Base-by-base conservation (phyloP, 2,113 vertebrate species). In the Rhea americana region DNA sequence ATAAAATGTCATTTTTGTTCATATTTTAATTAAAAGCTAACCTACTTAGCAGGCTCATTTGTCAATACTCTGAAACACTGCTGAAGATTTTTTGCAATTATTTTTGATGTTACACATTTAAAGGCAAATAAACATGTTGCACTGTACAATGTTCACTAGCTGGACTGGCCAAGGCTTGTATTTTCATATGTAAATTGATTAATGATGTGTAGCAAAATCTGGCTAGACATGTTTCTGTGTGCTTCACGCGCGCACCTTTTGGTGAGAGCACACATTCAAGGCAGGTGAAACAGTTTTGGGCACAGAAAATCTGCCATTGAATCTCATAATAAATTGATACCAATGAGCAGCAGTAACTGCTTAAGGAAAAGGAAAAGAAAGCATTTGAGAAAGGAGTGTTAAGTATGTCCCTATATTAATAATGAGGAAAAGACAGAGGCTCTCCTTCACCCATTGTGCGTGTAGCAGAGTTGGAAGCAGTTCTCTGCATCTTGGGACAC, bases 241-340 rank as follows among this genome's bases (percentile, higher is more conserved):
- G n/a, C 35, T 9, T 25, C 65, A 22, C 0, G 0, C 7, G 2
- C 73, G 11, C 6, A 53, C 4, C 1, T 73, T 87, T 37, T 56
- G 21, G 4, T 62, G 43, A 53, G 35, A 43, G 5, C 30, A 62
- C 8, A 39, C 25, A 11, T 35, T 56, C n/a, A 45, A 93, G 2
- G 11, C 3, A 18, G 8, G 5, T 73, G 63, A 61, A 87, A 41
- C 5, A 30, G 7, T n/a, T 75, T 39, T 61, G 35, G 61, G 71
- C 45, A 79, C 35, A 35, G 26, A 78, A 79, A 90, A 75, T 37
- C 41, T 39, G 18, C 56, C 7, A 15, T 5, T 68, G 25, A 63
- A 55, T 78, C 4, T 35, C 8, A 4, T 24, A 32, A 28, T 24
- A 51, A 63, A 68, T 51, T 56, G 39, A 48, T 4, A 89, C 8